phyloP scores from a whole-genome alignment of 2,113 vertebrate genomes.

The Anseranas semipalmata region DNA sequence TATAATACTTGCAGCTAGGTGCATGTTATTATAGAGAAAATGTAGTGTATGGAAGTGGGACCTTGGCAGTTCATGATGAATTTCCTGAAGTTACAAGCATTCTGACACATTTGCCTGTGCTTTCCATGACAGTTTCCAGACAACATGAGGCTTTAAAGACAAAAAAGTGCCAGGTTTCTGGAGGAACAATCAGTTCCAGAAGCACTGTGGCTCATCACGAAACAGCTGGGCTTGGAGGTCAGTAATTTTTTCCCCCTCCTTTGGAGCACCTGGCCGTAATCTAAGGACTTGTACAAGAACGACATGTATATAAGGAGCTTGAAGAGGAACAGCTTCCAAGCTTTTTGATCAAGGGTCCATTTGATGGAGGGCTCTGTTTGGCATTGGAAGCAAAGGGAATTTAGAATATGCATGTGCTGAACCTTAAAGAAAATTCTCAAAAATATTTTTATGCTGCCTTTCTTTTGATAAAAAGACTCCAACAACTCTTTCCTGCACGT shows the following conservation, averaged over 20 bases:
- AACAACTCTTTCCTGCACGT: not conserved
- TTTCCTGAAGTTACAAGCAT: not conserved
- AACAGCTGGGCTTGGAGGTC: not conserved
- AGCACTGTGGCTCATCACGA: not conserved
- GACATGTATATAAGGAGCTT: not conserved
- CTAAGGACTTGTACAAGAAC: not conserved
- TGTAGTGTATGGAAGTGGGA: not conserved
- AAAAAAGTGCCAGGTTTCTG: not conserved
- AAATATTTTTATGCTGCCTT: not conserved
- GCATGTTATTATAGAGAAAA: not conserved
- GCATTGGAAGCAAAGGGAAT: not conserved
- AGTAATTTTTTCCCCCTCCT: not conserved
- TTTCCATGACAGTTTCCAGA: conserved; percentile 9
- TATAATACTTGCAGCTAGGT: not conserved
- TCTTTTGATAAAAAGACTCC: not conserved
- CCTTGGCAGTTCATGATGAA: not conserved
- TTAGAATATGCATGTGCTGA: not conserved
- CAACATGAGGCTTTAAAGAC: not conserved
- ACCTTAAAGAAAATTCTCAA: not conserved
- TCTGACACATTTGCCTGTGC: not conserved
- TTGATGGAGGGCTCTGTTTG: not conserved
- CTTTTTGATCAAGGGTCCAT: not conserved
- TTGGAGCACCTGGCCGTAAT: not conserved
- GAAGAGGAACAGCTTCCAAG: not conserved
- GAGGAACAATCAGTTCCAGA: not conserved